Evolutionary conservation across 2,888 invertebrate species (phyloP), one percentile per base, ranked within the genome.

Genomic region (Drosophila macrospina): DNA sequence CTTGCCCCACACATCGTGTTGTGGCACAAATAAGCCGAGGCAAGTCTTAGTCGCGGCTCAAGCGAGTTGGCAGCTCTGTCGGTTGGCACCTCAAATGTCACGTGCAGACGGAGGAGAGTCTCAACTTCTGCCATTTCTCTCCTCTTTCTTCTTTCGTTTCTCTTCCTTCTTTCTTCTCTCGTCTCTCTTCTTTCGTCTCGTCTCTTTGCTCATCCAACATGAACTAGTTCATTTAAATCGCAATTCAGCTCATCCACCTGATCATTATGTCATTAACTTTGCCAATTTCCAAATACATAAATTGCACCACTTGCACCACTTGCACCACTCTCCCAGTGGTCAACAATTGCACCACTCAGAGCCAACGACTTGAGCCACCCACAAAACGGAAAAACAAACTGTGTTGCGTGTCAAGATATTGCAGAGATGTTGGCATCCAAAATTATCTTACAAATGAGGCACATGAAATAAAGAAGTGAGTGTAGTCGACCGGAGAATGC

Each of bases 151-250:
- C 15, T 51, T 48, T 60, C 60, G 52, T 24, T 44, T 71, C 32
- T n/a, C 28, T 42, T 32, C 37, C 3, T 20, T 3, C 8, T 32
- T 37, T n/a, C 28, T 42, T 32, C 37, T 20, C 3, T 3, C 8
- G 24, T 37, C 54, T 41, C 39, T 30, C 30, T 11, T 11, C 28
- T 30, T 44, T 42, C 36, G 20, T 24, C 39, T 13, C 45, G 30
- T 36, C 28, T 24, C 11, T 57, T 36, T 30, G 45, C 32, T 71
- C 39, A 59, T 56, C 59, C 1, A 57, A 7, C 75, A 15, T 63
- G 60, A 77, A 74, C 78, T 75, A 75, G 75, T 75, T 75, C 74
- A 78, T 54, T 50, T 59, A 67, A 76, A 76, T 73, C 54, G 60
- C 68, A 77, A 70, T 68, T 77, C 63, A 11, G 44, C 32, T 44